phyloP scores from a whole-genome alignment of 1,140 invertebrate species.

The Achroia grisella region DNA sequence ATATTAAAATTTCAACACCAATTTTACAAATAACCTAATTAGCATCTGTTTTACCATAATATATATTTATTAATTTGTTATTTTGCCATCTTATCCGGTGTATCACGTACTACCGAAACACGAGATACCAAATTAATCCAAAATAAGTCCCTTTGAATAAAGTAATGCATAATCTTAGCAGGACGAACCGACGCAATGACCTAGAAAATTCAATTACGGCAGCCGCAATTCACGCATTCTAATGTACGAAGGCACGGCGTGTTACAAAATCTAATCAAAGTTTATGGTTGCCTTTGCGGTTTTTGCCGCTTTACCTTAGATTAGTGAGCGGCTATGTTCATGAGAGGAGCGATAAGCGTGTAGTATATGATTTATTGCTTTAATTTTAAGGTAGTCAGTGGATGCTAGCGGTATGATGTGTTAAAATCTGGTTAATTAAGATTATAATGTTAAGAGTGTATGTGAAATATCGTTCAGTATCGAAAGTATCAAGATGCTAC shows the following conservation, averaged over 20 bases:
- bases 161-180: conserved; percentile 13
- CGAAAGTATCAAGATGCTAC: no score
- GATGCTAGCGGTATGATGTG: no score
- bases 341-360: conserved; percentile 12
- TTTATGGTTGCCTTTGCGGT: conserved; percentile 61
- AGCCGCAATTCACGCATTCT: conserved; percentile 65
- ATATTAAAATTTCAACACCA: no score
- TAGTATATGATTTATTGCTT: neutral
- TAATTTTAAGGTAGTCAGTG: no score
- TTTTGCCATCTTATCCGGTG: no score
- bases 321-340: conserved; percentile 13
- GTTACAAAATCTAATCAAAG: conserved; percentile 70
- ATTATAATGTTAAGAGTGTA: no score
- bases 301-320: conserved; percentile 52
- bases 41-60: no score
- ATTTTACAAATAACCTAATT: no score
- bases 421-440: no score
- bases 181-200: conserved; percentile 52
- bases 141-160: neutral
- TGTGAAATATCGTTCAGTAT: no score
- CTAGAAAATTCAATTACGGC: conserved; percentile 67
- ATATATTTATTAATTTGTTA: no score
- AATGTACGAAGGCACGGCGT: conserved; percentile 52
- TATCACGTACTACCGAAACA: no score
- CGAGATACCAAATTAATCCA: neutral